Evolutionary conservation across 2,888 invertebrate species (phyloP), one percentile per base, ranked within the genome.

Genomic region (Euzophera pinguis): DNA sequence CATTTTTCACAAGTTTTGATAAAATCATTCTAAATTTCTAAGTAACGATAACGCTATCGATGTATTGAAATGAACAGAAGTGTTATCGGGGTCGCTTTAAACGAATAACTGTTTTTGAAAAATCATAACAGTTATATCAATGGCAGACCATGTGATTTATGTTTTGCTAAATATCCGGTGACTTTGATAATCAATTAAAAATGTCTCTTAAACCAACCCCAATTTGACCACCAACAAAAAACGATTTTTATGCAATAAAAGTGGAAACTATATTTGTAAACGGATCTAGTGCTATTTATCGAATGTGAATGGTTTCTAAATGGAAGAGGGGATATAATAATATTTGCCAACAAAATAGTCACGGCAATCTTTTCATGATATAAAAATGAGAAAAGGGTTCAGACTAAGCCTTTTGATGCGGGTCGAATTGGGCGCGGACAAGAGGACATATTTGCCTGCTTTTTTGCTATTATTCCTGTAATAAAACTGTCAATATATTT

Each of bases 361-460:
- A 79, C 75, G 81, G 76, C 84, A 81, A 85, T 86, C 82, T 78
- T 81, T 82, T 82, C 72, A 75, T 80, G 82, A 81, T 81, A 84
- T 75, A 81, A 84, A 84, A 87, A 86, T 76, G 81, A 75, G 82
- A 87, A 87, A 86, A 83, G 81, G 88, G 75, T 86, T 86, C 78
- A 84, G 61, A 58, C 59, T 86, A 88, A 89, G 85, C 90, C 82
- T 59, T 81, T 88, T 90, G 90, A 90, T 75, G 81, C 83, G 89
- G 90, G 90, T 89, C 82, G 73, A 88, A 87, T 90, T 83, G 82
- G 76, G 74, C 82, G 78, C 79, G 78, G 87, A 89, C 88, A 84
- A 77, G 71, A 78, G 75, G 78, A 81, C 75, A 71, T 78, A 79
- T 85, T 87, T 78, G 81, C 82, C 69, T 66, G 69, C 14, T 70